A percentile compares a stretch with the other conserved stretches of the same genome.
Conservation (phyloP, 53 echinoderm and acorn worm species). For the Mesocentrotus franciscanus region DNA sequence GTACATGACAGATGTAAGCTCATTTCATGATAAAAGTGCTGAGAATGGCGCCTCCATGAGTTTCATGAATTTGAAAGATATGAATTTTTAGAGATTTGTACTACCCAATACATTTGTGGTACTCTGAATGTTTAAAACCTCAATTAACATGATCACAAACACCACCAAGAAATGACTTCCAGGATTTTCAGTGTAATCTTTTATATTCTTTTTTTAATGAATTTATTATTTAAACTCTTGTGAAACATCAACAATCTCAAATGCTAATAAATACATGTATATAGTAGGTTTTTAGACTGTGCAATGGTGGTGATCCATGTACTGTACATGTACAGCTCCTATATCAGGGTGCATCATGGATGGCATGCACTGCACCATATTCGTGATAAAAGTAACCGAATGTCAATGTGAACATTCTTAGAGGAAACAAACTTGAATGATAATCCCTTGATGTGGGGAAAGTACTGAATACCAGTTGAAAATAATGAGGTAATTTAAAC, state of each 20-base stretch:
- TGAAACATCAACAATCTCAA: too few relatives aligned
- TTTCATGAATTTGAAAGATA: too few relatives aligned
- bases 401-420: neutral
- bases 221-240: too few relatives aligned
- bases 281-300: neutral
- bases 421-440: neutral
- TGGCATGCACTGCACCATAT: neutral
- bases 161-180: too few relatives aligned
- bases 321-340: neutral
- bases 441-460: neutral
- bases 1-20: neutral
- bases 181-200: neutral
- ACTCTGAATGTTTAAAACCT: too few relatives aligned
- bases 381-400: neutral
- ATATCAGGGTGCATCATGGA: neutral
- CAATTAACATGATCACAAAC: too few relatives aligned
- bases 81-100: too few relatives aligned
- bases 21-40: too few relatives aligned
- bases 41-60: too few relatives aligned
- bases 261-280: too few relatives aligned
- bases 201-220: neutral
- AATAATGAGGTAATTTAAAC: constrained; percentile 10
- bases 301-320: neutral
- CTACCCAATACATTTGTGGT: too few relatives aligned
- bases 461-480: neutral